Percentiles rank a stretch among this genome's conserved stretches.
Evolutionary conservation across 2,888 invertebrate species (phyloP).

Genomic region (Xestoiulus laeticollis): DNA sequence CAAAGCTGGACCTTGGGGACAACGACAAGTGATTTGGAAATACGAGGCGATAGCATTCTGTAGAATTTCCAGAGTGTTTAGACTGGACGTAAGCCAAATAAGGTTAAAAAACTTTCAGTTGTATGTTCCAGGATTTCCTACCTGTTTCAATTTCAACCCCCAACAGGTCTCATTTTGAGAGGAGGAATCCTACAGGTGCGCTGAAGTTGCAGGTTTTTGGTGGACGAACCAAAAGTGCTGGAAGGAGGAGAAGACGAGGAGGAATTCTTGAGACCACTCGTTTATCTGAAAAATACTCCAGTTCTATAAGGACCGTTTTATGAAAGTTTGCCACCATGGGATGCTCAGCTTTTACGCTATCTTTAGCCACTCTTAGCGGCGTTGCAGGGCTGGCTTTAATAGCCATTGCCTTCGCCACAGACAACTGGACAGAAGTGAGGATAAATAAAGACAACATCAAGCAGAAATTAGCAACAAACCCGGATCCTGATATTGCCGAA

Average conservation of each 20-base stretch:
- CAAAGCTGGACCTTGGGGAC: not conserved
- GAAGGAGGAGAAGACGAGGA: not conserved
- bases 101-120: not conserved
- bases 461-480: constrained; percentile 58
- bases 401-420: constrained; percentile 93
- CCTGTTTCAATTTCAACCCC: constrained; percentile 22
- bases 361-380: constrained; percentile 94
- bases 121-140: not conserved
- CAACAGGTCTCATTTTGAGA: not conserved
- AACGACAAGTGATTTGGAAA: not conserved
- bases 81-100: not conserved
- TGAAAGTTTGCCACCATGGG: constrained; percentile 57
- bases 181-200: constrained; percentile 43
- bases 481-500: constrained; percentile 59
- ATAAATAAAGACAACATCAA: constrained; percentile 88
- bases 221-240: constrained; percentile 5
- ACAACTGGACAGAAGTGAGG: constrained; percentile 96
- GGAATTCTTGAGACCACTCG: not conserved
- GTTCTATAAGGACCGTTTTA: not conserved
- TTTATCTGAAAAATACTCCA: constrained; percentile 12
- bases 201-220: constrained; percentile 8
- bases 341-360: constrained; percentile 82
- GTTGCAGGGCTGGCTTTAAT: constrained; percentile 92
- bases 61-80: not conserved
- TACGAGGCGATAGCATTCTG: not conserved